These are phyloP conservation scores for Trypoxylus dichotomus DNA, from an alignment of 1,140 invertebrate species.

Conservation along the genomic window DNA sequence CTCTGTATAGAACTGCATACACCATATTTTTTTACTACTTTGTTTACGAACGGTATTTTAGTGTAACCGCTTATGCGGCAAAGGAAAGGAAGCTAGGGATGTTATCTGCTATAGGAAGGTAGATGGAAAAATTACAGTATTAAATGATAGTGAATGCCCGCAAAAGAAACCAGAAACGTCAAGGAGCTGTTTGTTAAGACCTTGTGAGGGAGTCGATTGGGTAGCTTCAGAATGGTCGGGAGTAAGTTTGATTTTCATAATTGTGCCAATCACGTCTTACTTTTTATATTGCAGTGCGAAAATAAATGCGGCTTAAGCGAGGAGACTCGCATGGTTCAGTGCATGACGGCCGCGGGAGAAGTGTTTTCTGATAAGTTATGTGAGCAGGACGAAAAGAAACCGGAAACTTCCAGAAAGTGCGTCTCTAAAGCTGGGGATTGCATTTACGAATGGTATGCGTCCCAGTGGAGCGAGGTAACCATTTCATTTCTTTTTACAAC, in stretches of 20 bases:
- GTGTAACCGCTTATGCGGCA: slow-evolving; percentile 87
- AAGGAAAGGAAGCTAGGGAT: slow-evolving; percentile 73
- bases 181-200: slow-evolving; percentile 72
- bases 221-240: slow-evolving; percentile 84
- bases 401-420: slow-evolving; percentile 66
- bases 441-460: slow-evolving; percentile 81
- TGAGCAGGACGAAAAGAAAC: slow-evolving; percentile 57
- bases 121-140: slow-evolving; percentile 67
- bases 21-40: neutral
- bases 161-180: slow-evolving; percentile 69
- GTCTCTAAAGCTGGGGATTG: slow-evolving; percentile 61
- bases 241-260: slow-evolving; percentile 61
- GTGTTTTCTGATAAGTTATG: slow-evolving; percentile 72
- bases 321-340: slow-evolving; percentile 74
- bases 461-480: slow-evolving; percentile 78
- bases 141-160: slow-evolving; percentile 71
- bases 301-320: slow-evolving; percentile 64
- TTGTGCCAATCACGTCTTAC: neutral
- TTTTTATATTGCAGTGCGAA: slow-evolving; percentile 41
- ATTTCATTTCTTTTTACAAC: slow-evolving; percentile 8
- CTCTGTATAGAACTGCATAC: too few species aligned
- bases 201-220: slow-evolving; percentile 93
- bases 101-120: slow-evolving; percentile 75
- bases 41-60: slow-evolving; percentile 47
- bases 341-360: slow-evolving; percentile 71